Conservation (phyloP, 2,113 vertebrate genomes). For the Puma concolor region DNA sequence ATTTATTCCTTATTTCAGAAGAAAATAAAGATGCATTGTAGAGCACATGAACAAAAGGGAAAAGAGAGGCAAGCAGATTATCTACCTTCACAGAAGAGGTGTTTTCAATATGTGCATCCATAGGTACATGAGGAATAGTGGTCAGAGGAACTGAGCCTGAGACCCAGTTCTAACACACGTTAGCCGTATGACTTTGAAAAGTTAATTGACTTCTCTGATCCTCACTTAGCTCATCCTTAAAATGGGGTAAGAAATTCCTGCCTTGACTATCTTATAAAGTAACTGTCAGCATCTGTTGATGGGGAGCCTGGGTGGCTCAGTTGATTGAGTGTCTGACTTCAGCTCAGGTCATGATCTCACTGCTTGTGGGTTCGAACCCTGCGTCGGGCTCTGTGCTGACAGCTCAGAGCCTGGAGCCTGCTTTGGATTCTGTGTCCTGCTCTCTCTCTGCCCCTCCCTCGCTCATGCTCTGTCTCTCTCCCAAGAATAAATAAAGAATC, state of each 20-base stretch:
- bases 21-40: neutral
- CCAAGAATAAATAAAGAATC: too few species aligned
- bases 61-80: neutral
- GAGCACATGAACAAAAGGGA: neutral
- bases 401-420: too few species aligned
- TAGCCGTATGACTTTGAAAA: neutral
- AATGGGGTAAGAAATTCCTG: neutral
- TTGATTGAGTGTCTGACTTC: too few species aligned
- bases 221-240: conserved; percentile 11
- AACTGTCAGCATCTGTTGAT: neutral
- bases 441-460: too few species aligned
- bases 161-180: neutral
- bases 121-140: neutral
- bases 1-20: neutral
- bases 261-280: neutral
- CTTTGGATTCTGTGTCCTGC: too few species aligned
- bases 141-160: neutral
- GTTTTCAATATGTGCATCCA: neutral
- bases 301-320: too few species aligned
- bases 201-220: neutral
- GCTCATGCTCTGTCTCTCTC: too few species aligned
- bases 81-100: neutral
- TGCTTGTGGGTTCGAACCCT: too few species aligned
- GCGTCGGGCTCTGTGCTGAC: too few species aligned
- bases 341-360: too few species aligned